phyloP scores from a whole-genome alignment of 2,113 vertebrate genomes.

The Lampris megalopsis region DNA sequence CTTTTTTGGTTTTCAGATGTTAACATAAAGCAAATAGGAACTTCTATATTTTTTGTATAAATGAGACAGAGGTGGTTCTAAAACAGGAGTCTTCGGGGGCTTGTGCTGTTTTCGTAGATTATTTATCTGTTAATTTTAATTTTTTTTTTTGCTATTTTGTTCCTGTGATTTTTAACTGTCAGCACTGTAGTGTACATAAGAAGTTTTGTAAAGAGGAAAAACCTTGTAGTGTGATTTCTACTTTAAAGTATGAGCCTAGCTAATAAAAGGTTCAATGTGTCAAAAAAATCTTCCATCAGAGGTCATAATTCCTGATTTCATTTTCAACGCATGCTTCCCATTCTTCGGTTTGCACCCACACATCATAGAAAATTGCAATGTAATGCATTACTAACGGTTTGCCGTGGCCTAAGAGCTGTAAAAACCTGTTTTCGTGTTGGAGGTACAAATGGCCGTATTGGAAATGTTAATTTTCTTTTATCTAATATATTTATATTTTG shows the following conservation, averaged over 20 bases:
- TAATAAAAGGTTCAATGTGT: slow-evolving; percentile 92
- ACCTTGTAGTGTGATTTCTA: slow-evolving; percentile 98
- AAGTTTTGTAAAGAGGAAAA: slow-evolving; percentile 86
- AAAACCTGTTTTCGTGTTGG: too few relatives aligned
- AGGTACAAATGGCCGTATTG: too few relatives aligned
- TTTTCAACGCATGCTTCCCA: slow-evolving; percentile 31
- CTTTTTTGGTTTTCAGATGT: slow-evolving; percentile 84
- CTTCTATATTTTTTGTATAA: slow-evolving; percentile 90
- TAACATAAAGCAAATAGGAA: slow-evolving; percentile 88
- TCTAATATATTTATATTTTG: too few relatives aligned
- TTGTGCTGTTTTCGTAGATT: slow-evolving; percentile 89
- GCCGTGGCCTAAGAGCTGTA: too few relatives aligned
- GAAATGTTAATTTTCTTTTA: too few relatives aligned
- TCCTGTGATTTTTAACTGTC: slow-evolving; percentile 88
- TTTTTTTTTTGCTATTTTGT: slow-evolving; percentile 58
- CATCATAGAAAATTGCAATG: too few relatives aligned
- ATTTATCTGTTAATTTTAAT: slow-evolving; percentile 88
- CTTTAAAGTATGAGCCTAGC: slow-evolving; percentile 91
- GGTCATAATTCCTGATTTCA: slow-evolving; percentile 13
- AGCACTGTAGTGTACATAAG: slow-evolving; percentile 99
- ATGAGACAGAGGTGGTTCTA: slow-evolving; percentile 90
- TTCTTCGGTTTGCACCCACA: not conserved
- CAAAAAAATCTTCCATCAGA: slow-evolving; percentile 2
- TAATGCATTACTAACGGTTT: too few relatives aligned
- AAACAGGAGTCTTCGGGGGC: slow-evolving; percentile 82